These are phyloP conservation scores for Drosophila flavopinicola DNA, from an alignment of 2,888 invertebrate genomes.

Conservation along the genomic window DNA sequence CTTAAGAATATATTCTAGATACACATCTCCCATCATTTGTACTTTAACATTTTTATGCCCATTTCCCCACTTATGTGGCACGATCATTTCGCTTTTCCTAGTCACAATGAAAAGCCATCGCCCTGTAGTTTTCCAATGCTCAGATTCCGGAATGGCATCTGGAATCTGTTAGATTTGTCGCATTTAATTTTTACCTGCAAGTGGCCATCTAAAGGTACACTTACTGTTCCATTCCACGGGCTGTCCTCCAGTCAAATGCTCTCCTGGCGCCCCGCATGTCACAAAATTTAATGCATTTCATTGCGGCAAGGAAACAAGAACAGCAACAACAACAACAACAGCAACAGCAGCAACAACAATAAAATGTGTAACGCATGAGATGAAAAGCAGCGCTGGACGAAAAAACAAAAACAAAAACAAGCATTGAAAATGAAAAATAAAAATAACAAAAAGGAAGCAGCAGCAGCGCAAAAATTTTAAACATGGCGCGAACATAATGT, in stretches of 20 bases:
- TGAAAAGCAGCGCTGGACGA: conserved; percentile 69
- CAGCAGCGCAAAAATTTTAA: conserved; percentile 65
- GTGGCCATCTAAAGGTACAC: conserved; percentile 13
- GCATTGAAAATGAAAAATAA: conserved; percentile 38
- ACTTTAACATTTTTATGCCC: conserved; percentile 3
- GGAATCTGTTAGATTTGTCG: conserved; percentile 53
- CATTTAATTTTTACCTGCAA: conserved; percentile 53
- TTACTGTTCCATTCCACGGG: conserved; percentile 10
- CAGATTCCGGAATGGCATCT: conserved; percentile 46
- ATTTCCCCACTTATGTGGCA: background rate
- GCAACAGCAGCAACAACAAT: conserved; percentile 45
- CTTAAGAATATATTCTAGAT: too few relatives aligned
- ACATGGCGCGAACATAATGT: conserved; percentile 84
- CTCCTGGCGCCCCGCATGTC: conserved; percentile 74
- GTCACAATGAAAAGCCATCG: conserved; percentile 11
- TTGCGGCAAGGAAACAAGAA: conserved; percentile 50
- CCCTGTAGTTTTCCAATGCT: conserved; percentile 21
- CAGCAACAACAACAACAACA: conserved; percentile 41
- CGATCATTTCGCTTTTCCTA: conserved; percentile 13
- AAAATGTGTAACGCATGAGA: conserved; percentile 76
- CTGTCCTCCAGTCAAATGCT: conserved; percentile 11
- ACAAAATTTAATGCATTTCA: conserved; percentile 71
- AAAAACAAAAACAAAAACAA: conserved; percentile 38
- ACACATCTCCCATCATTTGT: too few relatives aligned
- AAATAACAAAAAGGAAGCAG: conserved; percentile 49